Evolutionary conservation across 2,888 invertebrate species (phyloP).

Genomic region (Dryobotodes eremita): DNA sequence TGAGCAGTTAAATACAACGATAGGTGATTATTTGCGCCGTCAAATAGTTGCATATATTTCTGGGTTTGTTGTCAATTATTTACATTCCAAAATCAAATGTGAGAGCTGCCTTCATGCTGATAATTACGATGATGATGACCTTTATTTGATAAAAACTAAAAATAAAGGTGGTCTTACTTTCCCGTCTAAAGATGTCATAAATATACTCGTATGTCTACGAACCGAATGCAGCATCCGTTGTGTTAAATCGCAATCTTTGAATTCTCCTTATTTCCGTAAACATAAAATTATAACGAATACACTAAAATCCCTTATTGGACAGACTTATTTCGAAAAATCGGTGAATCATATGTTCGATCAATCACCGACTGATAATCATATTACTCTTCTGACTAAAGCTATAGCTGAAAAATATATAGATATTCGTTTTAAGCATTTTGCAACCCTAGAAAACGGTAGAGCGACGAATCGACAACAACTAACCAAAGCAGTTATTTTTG

Average conservation of each 20-base stretch:
- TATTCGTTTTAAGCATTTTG: slow-evolving; percentile 13
- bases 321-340: neutral
- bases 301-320: too few relatives aligned
- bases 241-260: too few relatives aligned
- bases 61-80: neutral
- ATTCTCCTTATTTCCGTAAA: too few relatives aligned
- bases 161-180: too few relatives aligned
- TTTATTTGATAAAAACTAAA: slow-evolving; percentile 9
- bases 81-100: slow-evolving; percentile 34
- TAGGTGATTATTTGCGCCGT: slow-evolving; percentile 32
- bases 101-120: slow-evolving; percentile 24
- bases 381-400: slow-evolving; percentile 10
- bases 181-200: too few relatives aligned
- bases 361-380: slow-evolving; percentile 1
- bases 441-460: neutral
- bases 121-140: slow-evolving; percentile 32
- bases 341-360: slow-evolving; percentile 8
- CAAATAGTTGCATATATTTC: slow-evolving; percentile 44
- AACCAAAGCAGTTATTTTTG: too few relatives aligned
- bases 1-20: slow-evolving; percentile 29
- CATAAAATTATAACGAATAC: too few relatives aligned
- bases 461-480: slow-evolving; percentile 5
- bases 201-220: too few relatives aligned
- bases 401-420: slow-evolving; percentile 8
- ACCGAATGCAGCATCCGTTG: too few relatives aligned